Conservation (phyloP, 2,113 vertebrate genomes). For the Tenebrosternarchus preto region DNA sequence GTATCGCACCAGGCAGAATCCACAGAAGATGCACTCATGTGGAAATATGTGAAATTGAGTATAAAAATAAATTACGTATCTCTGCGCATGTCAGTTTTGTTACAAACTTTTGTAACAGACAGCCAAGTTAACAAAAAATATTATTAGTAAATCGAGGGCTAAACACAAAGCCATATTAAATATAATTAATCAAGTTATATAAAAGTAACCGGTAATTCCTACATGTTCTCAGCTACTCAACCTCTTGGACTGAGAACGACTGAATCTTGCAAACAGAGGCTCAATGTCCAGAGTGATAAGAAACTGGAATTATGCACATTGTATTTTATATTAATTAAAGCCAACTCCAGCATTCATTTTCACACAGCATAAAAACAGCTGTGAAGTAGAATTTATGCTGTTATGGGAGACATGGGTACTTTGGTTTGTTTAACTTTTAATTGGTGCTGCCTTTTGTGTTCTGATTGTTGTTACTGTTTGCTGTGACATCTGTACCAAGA, state of each 20-base stretch:
- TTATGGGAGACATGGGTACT: background rate
- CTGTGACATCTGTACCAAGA: background rate
- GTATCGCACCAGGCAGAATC: background rate
- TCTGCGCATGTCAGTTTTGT: background rate
- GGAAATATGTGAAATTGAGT: background rate
- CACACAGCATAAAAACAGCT: background rate
- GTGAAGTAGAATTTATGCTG: background rate
- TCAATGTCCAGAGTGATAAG: background rate
- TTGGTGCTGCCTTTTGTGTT: background rate
- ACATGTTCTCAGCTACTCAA: background rate
- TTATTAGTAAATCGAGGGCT: background rate
- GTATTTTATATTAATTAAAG: background rate
- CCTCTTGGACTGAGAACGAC: background rate
- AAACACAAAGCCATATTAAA: too few relatives aligned
- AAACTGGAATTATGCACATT: background rate
- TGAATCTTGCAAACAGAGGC: background rate
- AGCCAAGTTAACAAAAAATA: background rate
- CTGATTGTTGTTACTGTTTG: slow-evolving; percentile 10
- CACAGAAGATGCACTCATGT: background rate
- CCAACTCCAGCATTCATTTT: background rate
- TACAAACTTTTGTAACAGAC: background rate
- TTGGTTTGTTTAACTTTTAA: slow-evolving; percentile 44
- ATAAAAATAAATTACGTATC: background rate
- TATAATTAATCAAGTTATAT: too few relatives aligned
- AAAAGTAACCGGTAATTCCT: background rate